phyloP scores from a whole-genome alignment of 2,888 invertebrate species.

The Drosophila pullipes region DNA sequence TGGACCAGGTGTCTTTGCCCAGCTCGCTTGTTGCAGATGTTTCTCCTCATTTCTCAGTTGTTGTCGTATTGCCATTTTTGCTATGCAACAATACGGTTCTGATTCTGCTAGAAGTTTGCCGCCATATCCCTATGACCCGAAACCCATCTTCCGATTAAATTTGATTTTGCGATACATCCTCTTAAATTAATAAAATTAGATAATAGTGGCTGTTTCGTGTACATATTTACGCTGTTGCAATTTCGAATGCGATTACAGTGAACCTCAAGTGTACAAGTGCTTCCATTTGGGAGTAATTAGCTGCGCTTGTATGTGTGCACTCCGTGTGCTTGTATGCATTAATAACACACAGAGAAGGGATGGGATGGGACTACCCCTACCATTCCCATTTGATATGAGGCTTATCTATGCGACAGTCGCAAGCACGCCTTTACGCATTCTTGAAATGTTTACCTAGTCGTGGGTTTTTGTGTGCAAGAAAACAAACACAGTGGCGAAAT shows the following conservation, averaged over 20 bases:
- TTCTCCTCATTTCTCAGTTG: not conserved
- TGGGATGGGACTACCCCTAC: not conserved
- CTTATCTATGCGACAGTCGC: constrained; percentile 40
- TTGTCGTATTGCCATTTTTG: not conserved
- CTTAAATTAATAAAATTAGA: not conserved
- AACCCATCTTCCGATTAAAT: not conserved
- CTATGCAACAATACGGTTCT: not conserved
- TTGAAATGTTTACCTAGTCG: constrained; percentile 57
- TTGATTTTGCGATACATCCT: not conserved
- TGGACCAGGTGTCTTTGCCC: not conserved
- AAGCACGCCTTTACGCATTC: constrained; percentile 34
- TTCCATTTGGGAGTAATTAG: constrained; percentile 31
- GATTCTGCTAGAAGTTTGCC: not conserved
- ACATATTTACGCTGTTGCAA: constrained; percentile 7
- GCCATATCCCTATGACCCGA: not conserved
- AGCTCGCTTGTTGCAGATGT: not conserved
- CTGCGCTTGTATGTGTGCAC: constrained; percentile 3
- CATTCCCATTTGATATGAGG: constrained; percentile 11
- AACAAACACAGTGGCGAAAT: constrained; percentile 48
- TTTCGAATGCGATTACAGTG: not conserved
- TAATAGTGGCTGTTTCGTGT: constrained; percentile 1
- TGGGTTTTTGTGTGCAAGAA: constrained; percentile 29
- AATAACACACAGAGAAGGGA: not conserved
- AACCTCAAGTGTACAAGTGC: constrained; percentile 4
- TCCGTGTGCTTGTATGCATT: constrained; percentile 12